Evolutionary conservation across 2,797 vertebrate genomes (phyloP), one percentile per base, ranked within the genome.

Genomic region (Anomalospiza imberbis): DNA sequence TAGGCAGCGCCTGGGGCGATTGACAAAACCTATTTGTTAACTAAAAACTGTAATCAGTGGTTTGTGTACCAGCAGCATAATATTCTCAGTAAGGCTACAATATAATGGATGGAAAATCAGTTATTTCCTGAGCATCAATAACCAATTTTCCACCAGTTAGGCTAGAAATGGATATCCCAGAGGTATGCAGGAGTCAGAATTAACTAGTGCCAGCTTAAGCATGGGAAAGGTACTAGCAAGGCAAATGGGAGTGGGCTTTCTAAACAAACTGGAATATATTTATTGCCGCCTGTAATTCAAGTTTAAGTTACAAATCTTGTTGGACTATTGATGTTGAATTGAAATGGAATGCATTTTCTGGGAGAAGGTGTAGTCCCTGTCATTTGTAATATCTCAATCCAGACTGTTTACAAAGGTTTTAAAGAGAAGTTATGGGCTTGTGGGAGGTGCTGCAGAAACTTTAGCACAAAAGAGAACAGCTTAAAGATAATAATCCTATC

Each of bases 71-170:
- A 85, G 85, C 92, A 51, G 70, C 40, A 2, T 71, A n/a, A 50
- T 68, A 34, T 71, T 95, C 97, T 96, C 93, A 45, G 51, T 54
- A 79, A 85, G 93, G 80, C 78, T 93, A 34, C 91, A 88, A 78
- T 92, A 85, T 97, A 97, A 98, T 97, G 91, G 96, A 97, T 97
- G 96, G 97, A 98, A 98, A 98, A 98, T 97, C 72, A 9, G 91
- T 76, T 95, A 97, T 98, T 98, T 98, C 97, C 97, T 97, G 94
- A 96, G 92, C 91, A 97, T 97, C 96, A 97, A 96, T 97, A 97
- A 96, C 89, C 91, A 96, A 97, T 98, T 98, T 98, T 96, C 93
- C 93, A 94, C 97, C 96, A 96, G 96, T 98, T 98, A 97, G 90
- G 84, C 79, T 84, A 73, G 81, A 96, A 97, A 97, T 95, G 93